Percentiles rank a stretch among this genome's conserved stretches.
Evolutionary conservation across 2,888 invertebrate species (phyloP).

Genomic region (Lasioglossum villosulum): DNA sequence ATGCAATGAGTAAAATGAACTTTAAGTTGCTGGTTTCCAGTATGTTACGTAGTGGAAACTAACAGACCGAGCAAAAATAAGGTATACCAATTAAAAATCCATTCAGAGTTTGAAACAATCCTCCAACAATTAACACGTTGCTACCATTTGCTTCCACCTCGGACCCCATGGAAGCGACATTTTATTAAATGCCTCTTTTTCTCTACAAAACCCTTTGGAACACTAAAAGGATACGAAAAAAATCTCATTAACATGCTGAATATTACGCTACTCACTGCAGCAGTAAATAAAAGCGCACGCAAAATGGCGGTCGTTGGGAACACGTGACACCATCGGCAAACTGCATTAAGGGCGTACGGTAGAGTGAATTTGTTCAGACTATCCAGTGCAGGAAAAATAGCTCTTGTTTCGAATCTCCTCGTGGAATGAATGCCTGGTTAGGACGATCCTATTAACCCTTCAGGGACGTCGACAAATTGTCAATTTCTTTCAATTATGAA

Average conservation of each 20-base stretch:
- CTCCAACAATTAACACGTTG: neutral
- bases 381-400: neutral
- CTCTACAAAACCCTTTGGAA: neutral
- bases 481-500: neutral
- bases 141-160: neutral
- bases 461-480: neutral
- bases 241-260: conserved; percentile 7
- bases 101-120: neutral
- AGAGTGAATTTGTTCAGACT: neutral
- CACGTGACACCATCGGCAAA: neutral
- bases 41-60: neutral
- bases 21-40: neutral
- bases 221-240: neutral
- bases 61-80: neutral
- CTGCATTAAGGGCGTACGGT: neutral
- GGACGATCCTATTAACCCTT: neutral
- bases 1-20: neutral
- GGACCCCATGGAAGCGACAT: neutral
- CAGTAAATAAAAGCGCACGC: neutral
- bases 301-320: conserved; percentile 3
- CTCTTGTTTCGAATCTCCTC: neutral
- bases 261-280: neutral
- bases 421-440: neutral
- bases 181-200: neutral
- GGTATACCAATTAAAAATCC: neutral